Percentiles rank a stretch among this genome's conserved stretches.
These are phyloP conservation scores for Drosophila helvetica DNA, from an alignment of 2,888 invertebrate species.

Conservation along the genomic window DNA sequence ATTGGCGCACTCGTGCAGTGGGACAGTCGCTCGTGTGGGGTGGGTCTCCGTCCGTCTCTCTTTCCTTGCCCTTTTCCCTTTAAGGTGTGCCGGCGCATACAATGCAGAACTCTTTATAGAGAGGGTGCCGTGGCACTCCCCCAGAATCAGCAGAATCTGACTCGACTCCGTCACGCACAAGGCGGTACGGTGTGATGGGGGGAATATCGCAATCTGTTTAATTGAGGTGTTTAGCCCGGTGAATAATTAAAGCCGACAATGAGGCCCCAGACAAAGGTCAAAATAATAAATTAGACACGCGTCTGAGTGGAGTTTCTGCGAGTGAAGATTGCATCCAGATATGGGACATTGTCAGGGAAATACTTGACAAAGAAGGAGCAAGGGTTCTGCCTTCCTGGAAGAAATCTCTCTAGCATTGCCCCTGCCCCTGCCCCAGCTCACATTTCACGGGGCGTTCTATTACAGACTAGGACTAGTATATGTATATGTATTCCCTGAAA, in stretches of 20 bases:
- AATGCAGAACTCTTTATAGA: constrained; percentile 36
- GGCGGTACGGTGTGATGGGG: constrained; percentile 16
- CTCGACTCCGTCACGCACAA: constrained; percentile 56
- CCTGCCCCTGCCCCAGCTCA: background rate
- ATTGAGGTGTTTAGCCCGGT: constrained; percentile 72
- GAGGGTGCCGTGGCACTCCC: constrained; percentile 51
- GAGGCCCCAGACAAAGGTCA: constrained; percentile 60
- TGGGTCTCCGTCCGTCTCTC: constrained; percentile 1
- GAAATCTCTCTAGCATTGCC: background rate
- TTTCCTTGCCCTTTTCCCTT: constrained; percentile 13
- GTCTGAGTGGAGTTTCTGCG: constrained; percentile 51
- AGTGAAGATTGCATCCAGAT: constrained; percentile 11
- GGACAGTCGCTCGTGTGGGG: constrained; percentile 36
- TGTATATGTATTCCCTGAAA: constrained; percentile 28
- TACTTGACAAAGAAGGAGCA: background rate
- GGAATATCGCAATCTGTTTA: constrained; percentile 65
- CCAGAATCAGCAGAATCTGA: constrained; percentile 23
- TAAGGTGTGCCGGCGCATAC: constrained; percentile 63
- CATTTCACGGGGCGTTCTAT: constrained; percentile 34
- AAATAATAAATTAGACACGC: constrained; percentile 74
- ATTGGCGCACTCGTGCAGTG: constrained; percentile 78
- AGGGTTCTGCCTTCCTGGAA: too few relatives aligned
- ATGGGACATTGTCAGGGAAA: constrained; percentile 12
- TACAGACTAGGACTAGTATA: constrained; percentile 8
- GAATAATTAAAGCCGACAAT: constrained; percentile 63